Base-by-base conservation (phyloP, 2,113 vertebrate species). In the Orycteropus afer region DNA sequence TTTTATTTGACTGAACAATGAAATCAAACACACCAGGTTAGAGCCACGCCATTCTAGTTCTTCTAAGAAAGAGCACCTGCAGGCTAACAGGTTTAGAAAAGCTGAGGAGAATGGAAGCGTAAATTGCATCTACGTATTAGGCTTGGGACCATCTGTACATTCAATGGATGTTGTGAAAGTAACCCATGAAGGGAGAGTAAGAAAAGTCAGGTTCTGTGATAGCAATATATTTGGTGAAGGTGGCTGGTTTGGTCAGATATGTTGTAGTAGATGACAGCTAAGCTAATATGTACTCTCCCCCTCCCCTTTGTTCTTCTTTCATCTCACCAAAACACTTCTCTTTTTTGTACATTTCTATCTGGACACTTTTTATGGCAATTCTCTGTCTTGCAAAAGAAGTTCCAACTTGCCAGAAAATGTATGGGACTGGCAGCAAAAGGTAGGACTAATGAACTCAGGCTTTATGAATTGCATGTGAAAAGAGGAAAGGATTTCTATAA, bases 401-500 rank as follows among this genome's bases (percentile, higher is more conserved):
- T 96, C 10, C 65, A 37, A 83, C 57, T 61, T 78, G 37, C 27
- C 22, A 84, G 76, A 80, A 95, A 94, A 12, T 42, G 55, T 13
- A 25, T 22, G 23, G 61, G 4, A 2, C 61, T 96, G 61, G 83
- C 94, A 65, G 89, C 79, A 86, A 92, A 86, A 42, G 55, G 63
- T 91, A 22, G 2, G 0, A 34, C 69, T 29, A 91, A 88, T 61
- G 40, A 95, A 92, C 29, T 25, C 84, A 67, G 61, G 34, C 40
- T 76, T 94, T 80, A 14, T 71, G 71, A 93, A 86, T 23, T 89
- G 12, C 55, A 27, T 78, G 22, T 94, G 37, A 37, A 59, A 89
- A 91, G 37, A 90, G 20, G 73, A 71, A 89, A 37, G 89, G 55
- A 81, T 87, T 95, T 93, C 73, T 85, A 49, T 78, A 83, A 83